Evolutionary conservation across 23 tunicate genomes (phyloP).

Genomic region (Botrylloides violaceus): DNA sequence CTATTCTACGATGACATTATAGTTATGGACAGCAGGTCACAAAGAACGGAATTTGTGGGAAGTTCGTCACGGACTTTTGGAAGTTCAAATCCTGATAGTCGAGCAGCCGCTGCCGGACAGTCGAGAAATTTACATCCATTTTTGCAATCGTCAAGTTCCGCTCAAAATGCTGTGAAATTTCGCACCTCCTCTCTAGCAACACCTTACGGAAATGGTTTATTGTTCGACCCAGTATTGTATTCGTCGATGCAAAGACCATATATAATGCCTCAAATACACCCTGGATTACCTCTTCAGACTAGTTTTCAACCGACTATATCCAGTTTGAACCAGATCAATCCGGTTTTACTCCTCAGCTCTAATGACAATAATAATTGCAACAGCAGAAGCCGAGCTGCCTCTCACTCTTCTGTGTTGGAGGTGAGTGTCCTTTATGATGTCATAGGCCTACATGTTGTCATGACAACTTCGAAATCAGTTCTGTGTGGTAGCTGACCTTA

Average conservation of each 20-base stretch:
- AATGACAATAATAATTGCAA: constrained; percentile 30
- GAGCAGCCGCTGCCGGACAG: too few relatives aligned
- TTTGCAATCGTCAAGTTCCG: neutral
- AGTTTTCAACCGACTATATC: constrained; percentile 1
- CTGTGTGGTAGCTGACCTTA: too few relatives aligned
- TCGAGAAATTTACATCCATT: too few relatives aligned
- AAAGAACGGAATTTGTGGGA: too few relatives aligned
- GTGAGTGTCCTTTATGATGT: neutral
- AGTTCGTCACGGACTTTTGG: too few relatives aligned
- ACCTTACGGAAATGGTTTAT: neutral
- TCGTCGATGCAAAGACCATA: constrained; percentile 6
- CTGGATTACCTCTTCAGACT: neutral
- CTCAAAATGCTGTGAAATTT: neutral
- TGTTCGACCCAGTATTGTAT: constrained; percentile 10
- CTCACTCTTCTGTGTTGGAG: constrained; percentile 18
- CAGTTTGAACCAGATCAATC: constrained; percentile 21
- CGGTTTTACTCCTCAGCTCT: constrained; percentile 15
- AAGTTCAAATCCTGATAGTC: too few relatives aligned
- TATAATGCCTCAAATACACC: neutral
- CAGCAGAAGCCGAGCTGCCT: constrained; percentile 16
- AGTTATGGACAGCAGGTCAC: too few relatives aligned
- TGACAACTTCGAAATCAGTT: too few relatives aligned
- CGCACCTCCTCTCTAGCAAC: neutral
- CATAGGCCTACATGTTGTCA: neutral
- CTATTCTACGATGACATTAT: too few relatives aligned